Conservation (phyloP, 2,113 vertebrate species). For the Scalopus aquaticus region DNA sequence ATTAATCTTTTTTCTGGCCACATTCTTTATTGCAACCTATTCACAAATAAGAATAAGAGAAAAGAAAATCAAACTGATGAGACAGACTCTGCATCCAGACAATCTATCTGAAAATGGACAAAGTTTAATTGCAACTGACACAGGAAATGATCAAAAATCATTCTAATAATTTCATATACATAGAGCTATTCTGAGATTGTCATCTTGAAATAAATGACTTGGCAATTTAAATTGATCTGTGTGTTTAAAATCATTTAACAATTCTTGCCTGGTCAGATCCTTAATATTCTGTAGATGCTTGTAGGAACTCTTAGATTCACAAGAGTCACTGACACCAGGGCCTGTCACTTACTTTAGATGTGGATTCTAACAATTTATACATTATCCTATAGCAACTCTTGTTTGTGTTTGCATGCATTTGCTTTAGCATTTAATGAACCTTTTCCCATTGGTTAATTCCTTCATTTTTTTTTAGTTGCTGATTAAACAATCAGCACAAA, state of each 20-base stretch:
- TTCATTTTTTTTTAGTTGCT: neutral
- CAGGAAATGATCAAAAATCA: neutral
- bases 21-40: too few species aligned
- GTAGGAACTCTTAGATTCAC: neutral
- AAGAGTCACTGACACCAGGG: neutral
- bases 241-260: neutral
- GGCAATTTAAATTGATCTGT: neutral
- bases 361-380: neutral
- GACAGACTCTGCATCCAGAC: too few species aligned
- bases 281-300: neutral
- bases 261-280: neutral
- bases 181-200: neutral
- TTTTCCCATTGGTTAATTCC: neutral
- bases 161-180: neutral
- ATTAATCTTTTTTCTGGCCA: too few species aligned
- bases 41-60: too few species aligned
- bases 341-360: neutral
- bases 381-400: neutral
- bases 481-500: neutral
- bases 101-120: too few species aligned
- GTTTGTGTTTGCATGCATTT: neutral
- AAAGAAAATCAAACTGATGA: fast-evolving
- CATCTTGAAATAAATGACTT: too few species aligned
- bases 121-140: too few species aligned
- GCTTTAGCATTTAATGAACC: neutral